Conservation (phyloP, 2,888 invertebrate genomes). For the Sphecodes monilicornis region DNA sequence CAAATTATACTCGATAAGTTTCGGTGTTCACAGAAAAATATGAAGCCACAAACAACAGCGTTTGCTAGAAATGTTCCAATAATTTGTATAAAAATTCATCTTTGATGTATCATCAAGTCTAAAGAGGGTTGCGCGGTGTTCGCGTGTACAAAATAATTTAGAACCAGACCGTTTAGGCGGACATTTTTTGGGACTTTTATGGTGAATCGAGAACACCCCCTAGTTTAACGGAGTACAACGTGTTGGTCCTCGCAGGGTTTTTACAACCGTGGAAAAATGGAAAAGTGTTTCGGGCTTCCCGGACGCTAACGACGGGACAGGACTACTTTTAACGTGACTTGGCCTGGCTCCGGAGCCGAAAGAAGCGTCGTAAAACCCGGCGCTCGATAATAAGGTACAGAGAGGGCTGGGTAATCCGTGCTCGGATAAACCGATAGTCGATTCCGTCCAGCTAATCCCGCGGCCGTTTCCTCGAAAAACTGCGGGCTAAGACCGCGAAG, state of each 20-base stretch:
- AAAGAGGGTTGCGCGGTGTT: not conserved
- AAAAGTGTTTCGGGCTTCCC: conserved; percentile 20
- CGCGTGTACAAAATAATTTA: not conserved
- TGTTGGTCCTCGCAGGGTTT: not conserved
- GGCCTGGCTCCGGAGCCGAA: conserved; percentile 11
- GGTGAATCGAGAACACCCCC: not conserved
- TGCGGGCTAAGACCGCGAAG: conserved; percentile 5
- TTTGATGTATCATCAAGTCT: not conserved
- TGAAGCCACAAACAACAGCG: not conserved
- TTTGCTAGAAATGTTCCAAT: not conserved
- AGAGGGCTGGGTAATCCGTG: conserved; percentile 38
- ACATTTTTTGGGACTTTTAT: not conserved
- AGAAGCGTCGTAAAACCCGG: conserved; percentile 37
- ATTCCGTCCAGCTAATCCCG: conserved; percentile 36
- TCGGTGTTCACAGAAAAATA: no score
- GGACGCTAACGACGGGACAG: conserved; percentile 18
- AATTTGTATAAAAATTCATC: not conserved
- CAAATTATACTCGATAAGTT: no score
- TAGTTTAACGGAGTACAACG: not conserved
- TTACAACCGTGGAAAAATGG: conserved; percentile 23
- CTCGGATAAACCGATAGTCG: conserved; percentile 50
- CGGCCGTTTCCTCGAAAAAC: conserved; percentile 33
- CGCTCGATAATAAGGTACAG: conserved; percentile 43
- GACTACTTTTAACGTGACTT: conserved; percentile 22
- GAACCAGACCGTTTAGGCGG: not conserved